phyloP scores from a whole-genome alignment of 2,888 invertebrate species.

The Drosophila hawaiiensis region DNA sequence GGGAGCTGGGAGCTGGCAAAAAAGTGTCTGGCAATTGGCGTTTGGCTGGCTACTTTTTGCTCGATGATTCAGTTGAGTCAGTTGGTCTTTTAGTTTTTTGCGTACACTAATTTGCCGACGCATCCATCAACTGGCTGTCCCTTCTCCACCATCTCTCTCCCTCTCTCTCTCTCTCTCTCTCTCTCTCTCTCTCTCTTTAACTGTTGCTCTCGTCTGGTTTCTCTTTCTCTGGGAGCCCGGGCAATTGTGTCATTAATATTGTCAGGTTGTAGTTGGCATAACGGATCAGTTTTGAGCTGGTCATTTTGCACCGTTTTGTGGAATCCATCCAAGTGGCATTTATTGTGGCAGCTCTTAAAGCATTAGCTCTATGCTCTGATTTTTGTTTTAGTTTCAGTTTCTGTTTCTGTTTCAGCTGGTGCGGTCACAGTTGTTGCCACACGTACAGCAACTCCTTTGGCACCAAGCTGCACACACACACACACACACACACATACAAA shows the following conservation, averaged over 20 bases:
- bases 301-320: constrained; percentile 29
- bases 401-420: constrained; percentile 1
- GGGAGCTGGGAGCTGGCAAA: constrained; percentile 39
- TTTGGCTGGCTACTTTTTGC: constrained; percentile 65
- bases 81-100: constrained; percentile 53
- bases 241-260: constrained; percentile 62
- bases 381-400: constrained; percentile 20
- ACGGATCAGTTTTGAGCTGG: constrained; percentile 38
- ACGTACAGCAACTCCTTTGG: constrained; percentile 37
- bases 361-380: constrained; percentile 35
- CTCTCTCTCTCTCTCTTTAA: constrained; percentile 6
- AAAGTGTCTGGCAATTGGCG: constrained; percentile 73
- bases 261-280: constrained; percentile 48
- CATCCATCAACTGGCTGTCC: constrained; percentile 68
- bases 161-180: constrained; percentile 8
- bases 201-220: background rate
- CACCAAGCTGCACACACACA: constrained; percentile 19
- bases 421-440: constrained; percentile 33
- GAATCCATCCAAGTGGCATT: constrained; percentile 51
- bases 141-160: constrained; percentile 20
- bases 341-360: constrained; percentile 49
- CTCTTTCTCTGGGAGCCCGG: constrained; percentile 10
- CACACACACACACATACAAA: constrained; percentile 35
- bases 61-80: constrained; percentile 33
- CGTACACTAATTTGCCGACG: constrained; percentile 76